A percentile compares a stretch with the other conserved stretches of the same genome.
These are phyloP conservation scores for Penaeus monodon DNA, from an alignment of 2,888 invertebrate genomes.

Conservation along the genomic window DNA sequence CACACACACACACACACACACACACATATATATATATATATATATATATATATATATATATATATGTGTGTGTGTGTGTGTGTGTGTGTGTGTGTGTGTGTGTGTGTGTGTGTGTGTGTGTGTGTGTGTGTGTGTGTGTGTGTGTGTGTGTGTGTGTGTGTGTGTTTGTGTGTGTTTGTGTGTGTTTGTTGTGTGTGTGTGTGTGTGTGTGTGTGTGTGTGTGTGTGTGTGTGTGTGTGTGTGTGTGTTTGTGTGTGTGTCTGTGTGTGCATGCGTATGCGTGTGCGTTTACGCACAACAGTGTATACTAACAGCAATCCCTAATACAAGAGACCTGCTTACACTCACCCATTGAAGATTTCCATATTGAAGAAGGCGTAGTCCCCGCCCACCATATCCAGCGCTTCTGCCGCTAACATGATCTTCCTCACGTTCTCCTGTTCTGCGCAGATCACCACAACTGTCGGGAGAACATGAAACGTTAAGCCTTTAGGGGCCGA, in stretches of 20 bases:
- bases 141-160: background rate
- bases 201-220: background rate
- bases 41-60: background rate
- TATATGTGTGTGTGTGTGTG: too few relatives aligned
- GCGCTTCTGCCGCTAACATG: constrained; percentile 91
- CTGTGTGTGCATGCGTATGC: background rate
- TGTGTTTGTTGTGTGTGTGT: too few relatives aligned
- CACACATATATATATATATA: too few relatives aligned
- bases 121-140: background rate
- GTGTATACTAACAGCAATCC: background rate
- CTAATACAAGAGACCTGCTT: background rate
- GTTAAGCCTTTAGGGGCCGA: too few relatives aligned
- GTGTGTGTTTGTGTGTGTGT: background rate
- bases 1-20: too few relatives aligned
- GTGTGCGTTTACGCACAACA: background rate
- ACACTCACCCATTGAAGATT: constrained; percentile 90
- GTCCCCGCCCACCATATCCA: constrained; percentile 96
- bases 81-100: too few relatives aligned
- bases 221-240: background rate
- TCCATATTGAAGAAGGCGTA: constrained; percentile 99
- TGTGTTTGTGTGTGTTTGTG: background rate
- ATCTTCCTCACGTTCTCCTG: constrained; percentile 81
- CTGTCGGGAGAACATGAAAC: constrained; percentile 1
- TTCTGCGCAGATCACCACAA: constrained; percentile 48
- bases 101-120: too few relatives aligned